Base-by-base conservation (phyloP, 2,113 vertebrate species). In the Archocentrus centrarchus region DNA sequence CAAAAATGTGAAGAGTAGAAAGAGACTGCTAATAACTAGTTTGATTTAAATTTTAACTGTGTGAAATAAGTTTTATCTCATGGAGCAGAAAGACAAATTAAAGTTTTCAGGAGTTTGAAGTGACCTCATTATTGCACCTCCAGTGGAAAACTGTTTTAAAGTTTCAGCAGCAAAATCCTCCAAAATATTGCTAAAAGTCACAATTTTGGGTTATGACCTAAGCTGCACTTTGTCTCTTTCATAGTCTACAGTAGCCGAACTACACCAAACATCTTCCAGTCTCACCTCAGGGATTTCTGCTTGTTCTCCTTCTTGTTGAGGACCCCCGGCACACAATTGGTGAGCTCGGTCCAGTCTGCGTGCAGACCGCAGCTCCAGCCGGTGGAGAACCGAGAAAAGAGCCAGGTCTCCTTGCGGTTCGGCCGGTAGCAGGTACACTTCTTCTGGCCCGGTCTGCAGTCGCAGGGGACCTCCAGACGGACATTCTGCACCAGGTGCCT, bases 321-420 rank as follows among this genome's bases (percentile, higher is more conserved):
- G 84, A 99, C 97, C 1, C 98, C 97, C 7, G 98, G 98, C 79
- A 98, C 98, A 86, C 98, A 99, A 96, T 97, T 99, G 93, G 97
- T 99, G 90, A 99, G 98, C 94, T 99, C 98, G 90, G 98, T 99
- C 98, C 98, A 99, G 97, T 99, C 98, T 76, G 98, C 98, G 94
- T 99, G 98, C 92, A 99, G 96, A 80, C 98, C 98, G 95, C 98
- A 99, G 95, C 98, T 99, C 98, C 98, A 99, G 95, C 98, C 98
- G 0, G 98, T 99, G 95, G 98, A 99, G 96, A 99, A 99, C 82
- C 98, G 97, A 1, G 98, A 99, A 95, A 99, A 99, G 87, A 99
- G 97, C 98, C 98, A 99, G 88, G 98, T 99, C 96, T 99, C 98
- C 87, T 97, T 96, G 87, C 98, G 97, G 94, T 99, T 99, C 79